Conservation (phyloP, 2,888 invertebrate species). For the Tribolium freemani region DNA sequence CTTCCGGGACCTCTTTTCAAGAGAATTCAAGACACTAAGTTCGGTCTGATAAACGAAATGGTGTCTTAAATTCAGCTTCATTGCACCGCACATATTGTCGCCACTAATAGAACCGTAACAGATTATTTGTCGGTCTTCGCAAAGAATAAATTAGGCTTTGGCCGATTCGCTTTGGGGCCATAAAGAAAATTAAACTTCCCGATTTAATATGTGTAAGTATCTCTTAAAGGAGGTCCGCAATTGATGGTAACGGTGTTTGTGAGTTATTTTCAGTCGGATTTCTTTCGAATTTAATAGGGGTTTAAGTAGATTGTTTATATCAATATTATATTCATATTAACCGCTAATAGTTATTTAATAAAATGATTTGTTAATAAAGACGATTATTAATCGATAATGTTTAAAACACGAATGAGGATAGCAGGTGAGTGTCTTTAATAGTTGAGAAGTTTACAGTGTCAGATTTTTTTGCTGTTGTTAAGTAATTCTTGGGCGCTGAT, state of each 20-base stretch:
- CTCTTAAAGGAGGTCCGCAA: constrained; percentile 19
- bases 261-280: constrained; percentile 7
- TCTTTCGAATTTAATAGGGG: neutral
- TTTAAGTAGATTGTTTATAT: neutral
- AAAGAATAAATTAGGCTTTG: constrained; percentile 32
- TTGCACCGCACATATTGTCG: constrained; percentile 14
- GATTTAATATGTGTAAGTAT: constrained; percentile 38
- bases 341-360: too few relatives aligned
- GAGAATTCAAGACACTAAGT: neutral
- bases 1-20: too few relatives aligned
- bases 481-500: too few relatives aligned
- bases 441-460: too few relatives aligned
- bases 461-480: too few relatives aligned
- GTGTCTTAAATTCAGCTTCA: neutral
- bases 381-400: too few relatives aligned
- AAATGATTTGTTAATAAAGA: too few relatives aligned
- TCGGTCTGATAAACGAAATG: neutral
- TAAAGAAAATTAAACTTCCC: constrained; percentile 35
- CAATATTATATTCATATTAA: too few relatives aligned
- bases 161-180: constrained; percentile 7
- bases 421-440: too few relatives aligned
- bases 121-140: constrained; percentile 23
- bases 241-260: constrained; percentile 8
- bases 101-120: constrained; percentile 17
- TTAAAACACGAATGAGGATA: too few relatives aligned